Conservation (phyloP, 37 sponge, comb jelly and placozoan genomes). For the Axinella damicornis region DNA sequence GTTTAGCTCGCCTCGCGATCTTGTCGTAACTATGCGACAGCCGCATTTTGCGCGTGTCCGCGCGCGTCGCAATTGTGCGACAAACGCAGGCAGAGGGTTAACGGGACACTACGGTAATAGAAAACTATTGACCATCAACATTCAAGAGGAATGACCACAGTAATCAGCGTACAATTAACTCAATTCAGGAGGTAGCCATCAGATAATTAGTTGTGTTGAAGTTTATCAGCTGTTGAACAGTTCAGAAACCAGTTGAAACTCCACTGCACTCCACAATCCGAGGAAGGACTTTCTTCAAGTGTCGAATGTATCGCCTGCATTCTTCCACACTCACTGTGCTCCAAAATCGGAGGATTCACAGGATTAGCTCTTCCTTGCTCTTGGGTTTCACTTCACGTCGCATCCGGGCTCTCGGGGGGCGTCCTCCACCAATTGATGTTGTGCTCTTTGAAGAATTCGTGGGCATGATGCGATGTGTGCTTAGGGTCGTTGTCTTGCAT, state of each 20-base stretch:
- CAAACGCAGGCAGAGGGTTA: no score
- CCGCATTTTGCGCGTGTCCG: no score
- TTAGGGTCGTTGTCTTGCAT: conserved; percentile 52
- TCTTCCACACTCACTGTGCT: neutral
- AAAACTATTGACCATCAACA: no score
- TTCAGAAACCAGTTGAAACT: conserved; percentile 17
- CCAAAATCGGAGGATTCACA: conserved; percentile 12
- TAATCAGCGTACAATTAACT: no score
- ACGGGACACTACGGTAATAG: no score
- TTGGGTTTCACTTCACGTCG: conserved; percentile 23
- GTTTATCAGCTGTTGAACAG: neutral
- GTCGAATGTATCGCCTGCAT: conserved; percentile 12
- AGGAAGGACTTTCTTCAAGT: conserved; percentile 25
- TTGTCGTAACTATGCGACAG: no score
- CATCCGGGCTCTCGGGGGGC: conserved; percentile 46
- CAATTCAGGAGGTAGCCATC: no score
- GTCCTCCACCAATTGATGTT: conserved; percentile 52
- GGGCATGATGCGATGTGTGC: conserved; percentile 23
- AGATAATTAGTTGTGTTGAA: no score
- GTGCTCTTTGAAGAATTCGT: neutral
- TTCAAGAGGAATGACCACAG: no score
- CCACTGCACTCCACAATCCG: neutral
- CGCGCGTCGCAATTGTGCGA: no score
- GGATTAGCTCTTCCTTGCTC: conserved; percentile 14
- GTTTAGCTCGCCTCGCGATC: no score